Evolutionary conservation across 2,113 vertebrate genomes (phyloP).

Genomic region (Corydoras sp.): DNA sequence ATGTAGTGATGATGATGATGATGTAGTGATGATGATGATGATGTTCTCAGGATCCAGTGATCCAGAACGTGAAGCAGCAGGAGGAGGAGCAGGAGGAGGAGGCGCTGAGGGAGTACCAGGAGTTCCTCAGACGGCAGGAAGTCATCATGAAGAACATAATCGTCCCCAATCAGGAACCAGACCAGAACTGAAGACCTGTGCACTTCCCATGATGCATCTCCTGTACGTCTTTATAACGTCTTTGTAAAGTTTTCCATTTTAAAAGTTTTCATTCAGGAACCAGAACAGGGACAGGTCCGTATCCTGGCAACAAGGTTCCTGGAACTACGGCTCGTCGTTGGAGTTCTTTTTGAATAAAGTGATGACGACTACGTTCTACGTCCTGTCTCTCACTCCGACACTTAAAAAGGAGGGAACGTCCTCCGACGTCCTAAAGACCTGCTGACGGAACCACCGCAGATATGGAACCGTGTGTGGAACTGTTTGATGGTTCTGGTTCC

Average conservation of each 20-base stretch:
- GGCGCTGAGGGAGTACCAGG: slow-evolving; percentile 48
- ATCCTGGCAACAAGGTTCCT: no score
- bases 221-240: background rate
- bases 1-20: background rate
- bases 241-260: background rate
- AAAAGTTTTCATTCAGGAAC: background rate
- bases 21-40: background rate
- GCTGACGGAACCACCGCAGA: no score
- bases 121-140: slow-evolving; percentile 60
- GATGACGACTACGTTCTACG: no score
- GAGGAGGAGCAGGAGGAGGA: slow-evolving; percentile 55
- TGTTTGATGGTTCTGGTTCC: no score
- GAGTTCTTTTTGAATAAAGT: no score
- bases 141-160: slow-evolving; percentile 50
- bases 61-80: slow-evolving; percentile 38
- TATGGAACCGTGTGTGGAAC: no score
- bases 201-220: background rate
- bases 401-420: no score
- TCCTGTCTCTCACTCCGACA: no score
- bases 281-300: background rate
- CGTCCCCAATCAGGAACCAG: slow-evolving; percentile 33
- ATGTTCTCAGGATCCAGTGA: slow-evolving; percentile 45
- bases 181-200: background rate
- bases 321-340: no score
- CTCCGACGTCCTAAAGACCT: no score